Percentiles rank a stretch among this genome's conserved stretches.
Conservation (phyloP, 2,797 vertebrate species). For the Sebastes kiyomatsui region DNA sequence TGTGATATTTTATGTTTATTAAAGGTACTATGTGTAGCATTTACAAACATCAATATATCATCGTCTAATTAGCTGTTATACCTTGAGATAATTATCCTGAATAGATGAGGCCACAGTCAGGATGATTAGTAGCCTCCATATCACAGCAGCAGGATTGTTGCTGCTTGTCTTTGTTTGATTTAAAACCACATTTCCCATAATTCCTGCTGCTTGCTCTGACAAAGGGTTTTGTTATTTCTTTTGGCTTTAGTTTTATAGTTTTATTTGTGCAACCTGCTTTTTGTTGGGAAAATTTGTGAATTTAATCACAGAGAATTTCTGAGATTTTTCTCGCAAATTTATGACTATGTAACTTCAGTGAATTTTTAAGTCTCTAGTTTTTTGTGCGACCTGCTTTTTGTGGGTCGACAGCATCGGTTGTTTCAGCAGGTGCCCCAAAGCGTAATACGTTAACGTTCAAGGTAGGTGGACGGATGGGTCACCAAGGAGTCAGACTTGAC, state of each 20-base stretch:
- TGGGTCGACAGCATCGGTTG: not conserved
- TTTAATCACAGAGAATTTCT: too few species aligned
- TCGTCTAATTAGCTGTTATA: conserved; percentile 41
- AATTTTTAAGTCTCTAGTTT: too few species aligned
- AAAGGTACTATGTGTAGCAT: conserved; percentile 6
- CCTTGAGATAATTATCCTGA: conserved; percentile 45
- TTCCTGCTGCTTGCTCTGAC: not conserved
- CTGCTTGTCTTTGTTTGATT: not conserved
- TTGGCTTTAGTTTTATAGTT: not conserved
- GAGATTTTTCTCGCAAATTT: rapidly evolving
- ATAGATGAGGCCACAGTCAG: conserved; percentile 32
- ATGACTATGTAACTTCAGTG: too few species aligned
- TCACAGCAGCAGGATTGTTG: not conserved
- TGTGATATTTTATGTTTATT: conserved; percentile 17
- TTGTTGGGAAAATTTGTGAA: too few species aligned
- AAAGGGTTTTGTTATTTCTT: not conserved
- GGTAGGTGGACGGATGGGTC: not conserved
- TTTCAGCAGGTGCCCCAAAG: not conserved
- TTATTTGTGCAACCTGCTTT: too few species aligned
- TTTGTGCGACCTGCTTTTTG: too few species aligned
- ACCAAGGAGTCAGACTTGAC: not conserved
- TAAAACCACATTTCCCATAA: conserved; percentile 30
- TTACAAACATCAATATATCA: conserved; percentile 30
- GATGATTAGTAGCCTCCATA: conserved; percentile 31
- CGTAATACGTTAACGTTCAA: too few species aligned